These are phyloP conservation scores for Hippopotamyrus pictus DNA, from an alignment of 2,797 vertebrate genomes.

Conservation along the genomic window DNA sequence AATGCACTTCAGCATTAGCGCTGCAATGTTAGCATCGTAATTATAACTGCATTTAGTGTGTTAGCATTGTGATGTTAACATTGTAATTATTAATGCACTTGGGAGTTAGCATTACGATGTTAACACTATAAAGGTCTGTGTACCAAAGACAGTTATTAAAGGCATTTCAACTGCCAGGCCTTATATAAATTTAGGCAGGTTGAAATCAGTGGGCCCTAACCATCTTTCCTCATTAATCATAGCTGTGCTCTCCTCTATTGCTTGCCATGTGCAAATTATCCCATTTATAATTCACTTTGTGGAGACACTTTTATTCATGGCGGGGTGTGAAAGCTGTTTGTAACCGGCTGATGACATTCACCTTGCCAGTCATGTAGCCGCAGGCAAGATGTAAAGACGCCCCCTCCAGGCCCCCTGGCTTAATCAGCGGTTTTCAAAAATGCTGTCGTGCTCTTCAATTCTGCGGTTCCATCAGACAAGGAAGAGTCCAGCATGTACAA, in stretches of 20 bases:
- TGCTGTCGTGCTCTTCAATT: neutral
- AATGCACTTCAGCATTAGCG: neutral
- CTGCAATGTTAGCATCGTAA: neutral
- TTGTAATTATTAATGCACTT: neutral
- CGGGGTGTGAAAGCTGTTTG: slow-evolving; percentile 19
- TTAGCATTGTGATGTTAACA: neutral
- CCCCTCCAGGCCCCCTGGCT: neutral
- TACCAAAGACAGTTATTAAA: neutral
- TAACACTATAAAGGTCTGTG: neutral
- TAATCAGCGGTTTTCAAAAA: slow-evolving; percentile 6
- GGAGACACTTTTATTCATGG: slow-evolving; percentile 31
- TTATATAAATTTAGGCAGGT: neutral
- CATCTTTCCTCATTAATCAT: slow-evolving; percentile 24
- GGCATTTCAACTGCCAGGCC: neutral
- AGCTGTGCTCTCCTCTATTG: slow-evolving; percentile 16
- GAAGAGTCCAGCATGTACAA: neutral
- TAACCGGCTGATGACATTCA: slow-evolving; percentile 25
- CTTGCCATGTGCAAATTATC: slow-evolving; percentile 19
- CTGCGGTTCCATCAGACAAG: neutral
- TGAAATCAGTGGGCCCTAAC: neutral
- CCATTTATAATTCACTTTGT: slow-evolving; percentile 34
- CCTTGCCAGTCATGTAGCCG: slow-evolving; percentile 19
- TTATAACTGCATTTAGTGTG: neutral
- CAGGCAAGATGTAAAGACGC: neutral
- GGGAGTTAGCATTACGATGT: neutral